Evolutionary conservation across 2,113 vertebrate species (phyloP), one percentile per base, ranked within the genome.

Genomic region (Sarotherodon lohbergeri): DNA sequence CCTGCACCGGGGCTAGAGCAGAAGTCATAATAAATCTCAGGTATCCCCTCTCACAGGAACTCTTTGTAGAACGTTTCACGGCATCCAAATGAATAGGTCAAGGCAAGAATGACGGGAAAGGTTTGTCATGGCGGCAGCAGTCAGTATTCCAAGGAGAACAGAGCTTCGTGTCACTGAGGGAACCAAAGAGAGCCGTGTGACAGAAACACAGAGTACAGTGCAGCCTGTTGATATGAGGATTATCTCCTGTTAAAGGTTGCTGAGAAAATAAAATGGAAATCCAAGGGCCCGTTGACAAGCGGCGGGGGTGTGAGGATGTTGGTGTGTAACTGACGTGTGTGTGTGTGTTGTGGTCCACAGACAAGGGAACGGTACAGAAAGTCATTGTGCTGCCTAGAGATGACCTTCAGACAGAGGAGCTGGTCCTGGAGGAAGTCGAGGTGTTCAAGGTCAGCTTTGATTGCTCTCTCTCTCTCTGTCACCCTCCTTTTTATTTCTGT

Each of bases 301-400:
- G 1, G 56, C 61, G 3, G 76, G 4, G 59, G 48, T 14, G 83
- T 71, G 87, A n/a, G 85, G 55, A 52, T 59, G 81, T 86, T 83
- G 86, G 89, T 90, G 86, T 88, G 56, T 29, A 9, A 57, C 76
- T 95, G 80, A 93, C 22, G 71, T 81, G 81, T 93, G 82, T 90
- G 52, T 54, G 52, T 78, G 79, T 80, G 36, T 91, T 92, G 39
- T 93, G 56, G 10, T 88, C 84, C 86, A 61, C 97, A 99, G 99
- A 99, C 95, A 97, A 95, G 82, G 99, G 99, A 80, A 98, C 98
- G 0, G 99, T 99, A 73, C 99, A 99, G 96, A 99, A 99, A 93
- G 98, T 99, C 87, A 99, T 99, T 0, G 98, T 99, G 48, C 95
- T 99, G 80, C 99, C 99, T 89, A 97, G 97, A 94, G 98, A 99